phyloP scores from a whole-genome alignment of 92 coral and sea anemone genomes.

The Montipora capitata region DNA sequence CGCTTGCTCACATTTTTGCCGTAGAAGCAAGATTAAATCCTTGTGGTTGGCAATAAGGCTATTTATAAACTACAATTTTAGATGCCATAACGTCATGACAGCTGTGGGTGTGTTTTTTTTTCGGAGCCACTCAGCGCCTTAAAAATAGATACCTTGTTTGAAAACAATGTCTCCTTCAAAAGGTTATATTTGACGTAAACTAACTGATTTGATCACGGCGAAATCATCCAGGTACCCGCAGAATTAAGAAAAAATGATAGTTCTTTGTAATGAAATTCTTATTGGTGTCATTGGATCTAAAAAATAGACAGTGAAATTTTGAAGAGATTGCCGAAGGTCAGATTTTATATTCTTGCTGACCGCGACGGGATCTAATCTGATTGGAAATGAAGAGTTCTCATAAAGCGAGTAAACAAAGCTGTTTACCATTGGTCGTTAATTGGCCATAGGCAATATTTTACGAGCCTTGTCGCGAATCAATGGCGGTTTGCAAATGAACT shows the following conservation, averaged over 20 bases:
- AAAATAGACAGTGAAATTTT: not conserved
- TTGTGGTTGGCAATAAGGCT: not conserved
- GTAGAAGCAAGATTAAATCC: too few relatives aligned
- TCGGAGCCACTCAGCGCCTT: slow-evolving; percentile 15
- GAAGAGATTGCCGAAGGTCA: not conserved
- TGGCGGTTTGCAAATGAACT: slow-evolving; percentile 18
- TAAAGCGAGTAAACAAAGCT: not conserved
- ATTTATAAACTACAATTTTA: not conserved
- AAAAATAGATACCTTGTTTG: not conserved
- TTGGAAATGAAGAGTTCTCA: not conserved
- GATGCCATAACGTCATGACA: not conserved
- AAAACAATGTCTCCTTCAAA: slow-evolving; percentile 11
- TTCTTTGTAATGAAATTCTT: not conserved
- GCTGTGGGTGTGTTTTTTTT: slow-evolving; percentile 11
- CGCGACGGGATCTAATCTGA: slow-evolving; percentile 17
- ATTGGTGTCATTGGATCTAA: not conserved
- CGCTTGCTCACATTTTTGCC: too few relatives aligned
- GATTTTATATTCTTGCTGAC: not conserved
- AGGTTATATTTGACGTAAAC: not conserved
- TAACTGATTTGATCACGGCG: not conserved
- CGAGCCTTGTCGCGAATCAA: not conserved
- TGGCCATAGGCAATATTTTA: slow-evolving; percentile 21
- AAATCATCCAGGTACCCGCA: slow-evolving; percentile 23
- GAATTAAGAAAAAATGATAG: not conserved
- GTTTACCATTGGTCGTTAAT: slow-evolving; percentile 15